Evolutionary conservation across 2,888 invertebrate genomes (phyloP), one percentile per base, ranked within the genome.

Genomic region (Hyalella azteca): DNA sequence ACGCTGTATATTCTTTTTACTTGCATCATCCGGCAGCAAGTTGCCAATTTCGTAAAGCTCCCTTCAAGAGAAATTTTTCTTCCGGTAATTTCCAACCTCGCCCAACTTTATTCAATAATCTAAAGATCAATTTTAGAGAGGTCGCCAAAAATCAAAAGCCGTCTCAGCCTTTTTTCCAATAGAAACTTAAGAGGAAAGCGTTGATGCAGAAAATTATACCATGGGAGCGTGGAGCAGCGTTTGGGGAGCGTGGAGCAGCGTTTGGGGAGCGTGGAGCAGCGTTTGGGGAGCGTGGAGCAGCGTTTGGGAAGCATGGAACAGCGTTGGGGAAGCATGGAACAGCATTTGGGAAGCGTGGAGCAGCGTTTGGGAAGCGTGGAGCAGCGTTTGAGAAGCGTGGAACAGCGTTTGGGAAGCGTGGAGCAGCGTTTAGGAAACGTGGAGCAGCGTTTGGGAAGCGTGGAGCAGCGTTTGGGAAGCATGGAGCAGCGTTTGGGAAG

Each of bases 91-190:
- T n/a, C 9, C 19, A 11, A 36, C 36, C 36, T 29, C 11, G 66
- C 36, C 36, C 29, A 32, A 66, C 66, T 66, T 66, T 36, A 32
- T 66, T 66, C 66, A 66, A 66, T 66, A 66, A 66, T 15, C 66
- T 32, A 66, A 15, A 36, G 66, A 66, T 66, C 66, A 66, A 4
- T 66, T 66, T 66, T 66, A 66, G 36, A 66, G 36, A 13, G 15
- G 66, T 36, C 36, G 9, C 39, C 66, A 36, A 66, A 66, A 66
- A 66, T 66, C 36, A 66, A 36, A 66, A 66, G 66, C 66, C 36
- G 36, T 66, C 36, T 32, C 66, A 66, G 66, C 36, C 66, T 36
- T 66, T 66, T 66, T 66, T 11, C 36, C 66, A 36, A 66, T 66
- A 36, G 66, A 32, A 66, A 66, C 36, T 36, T 66, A 66, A 66